Conservation (phyloP, 2,797 vertebrate genomes). For the Coilia nasus region DNA sequence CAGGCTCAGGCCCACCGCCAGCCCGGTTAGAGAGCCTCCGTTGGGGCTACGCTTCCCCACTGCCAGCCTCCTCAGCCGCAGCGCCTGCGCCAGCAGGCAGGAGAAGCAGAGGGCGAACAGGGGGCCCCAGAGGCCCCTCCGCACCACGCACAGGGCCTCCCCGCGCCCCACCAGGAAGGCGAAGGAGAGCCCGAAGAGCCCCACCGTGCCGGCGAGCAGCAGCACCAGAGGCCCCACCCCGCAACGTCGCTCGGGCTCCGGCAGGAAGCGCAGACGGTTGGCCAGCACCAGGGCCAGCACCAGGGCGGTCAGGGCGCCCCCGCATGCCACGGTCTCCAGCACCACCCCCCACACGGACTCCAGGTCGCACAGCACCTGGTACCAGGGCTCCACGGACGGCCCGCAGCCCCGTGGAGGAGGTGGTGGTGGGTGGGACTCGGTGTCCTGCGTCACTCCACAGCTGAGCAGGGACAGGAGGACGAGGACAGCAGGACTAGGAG, state of each 20-base stretch:
- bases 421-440: constrained; percentile 52
- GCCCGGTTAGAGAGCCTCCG: constrained; percentile 76
- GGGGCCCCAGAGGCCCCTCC: constrained; percentile 91
- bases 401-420: constrained; percentile 86
- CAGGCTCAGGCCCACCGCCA: constrained; percentile 83
- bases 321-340: constrained; percentile 89
- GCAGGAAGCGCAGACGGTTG: constrained; percentile 83
- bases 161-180: constrained; percentile 92
- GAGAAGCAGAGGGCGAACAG: constrained; percentile 95
- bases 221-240: constrained; percentile 89
- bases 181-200: constrained; percentile 88
- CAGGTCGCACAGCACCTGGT: constrained; percentile 91
- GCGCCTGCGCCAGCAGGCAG: constrained; percentile 89
- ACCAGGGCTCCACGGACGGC: constrained; percentile 83
- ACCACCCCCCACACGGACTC: constrained; percentile 95
- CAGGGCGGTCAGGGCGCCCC: constrained; percentile 84
- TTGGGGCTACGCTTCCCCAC: constrained; percentile 80
- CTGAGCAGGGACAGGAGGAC: constrained; percentile 81
- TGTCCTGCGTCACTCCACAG: constrained; percentile 78
- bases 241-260: constrained; percentile 86
- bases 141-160: constrained; percentile 85
- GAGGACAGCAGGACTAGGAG: constrained; percentile 68
- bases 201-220: constrained; percentile 86
- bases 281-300: constrained; percentile 84
- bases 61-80: constrained; percentile 85